phyloP scores from a whole-genome alignment of 64 coral and sea anemone genomes.

The Stylophora pistillata region DNA sequence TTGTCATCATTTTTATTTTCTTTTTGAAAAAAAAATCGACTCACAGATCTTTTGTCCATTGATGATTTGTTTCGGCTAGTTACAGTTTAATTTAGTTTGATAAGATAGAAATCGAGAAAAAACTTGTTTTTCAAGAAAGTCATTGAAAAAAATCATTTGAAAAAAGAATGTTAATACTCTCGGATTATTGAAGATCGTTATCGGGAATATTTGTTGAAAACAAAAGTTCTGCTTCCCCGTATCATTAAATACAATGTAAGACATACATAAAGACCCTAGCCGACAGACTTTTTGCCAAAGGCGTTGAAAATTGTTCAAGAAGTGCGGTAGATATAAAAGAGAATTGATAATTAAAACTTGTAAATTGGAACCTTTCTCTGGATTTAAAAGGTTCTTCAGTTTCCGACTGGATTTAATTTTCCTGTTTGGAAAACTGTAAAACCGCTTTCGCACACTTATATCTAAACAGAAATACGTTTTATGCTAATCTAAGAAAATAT shows the following conservation, averaged over 20 bases:
- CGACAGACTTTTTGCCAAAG: constrained; percentile 22
- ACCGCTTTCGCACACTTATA: not conserved
- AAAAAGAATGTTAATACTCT: constrained; percentile 24
- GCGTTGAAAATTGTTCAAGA: not conserved
- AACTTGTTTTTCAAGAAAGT: not conserved
- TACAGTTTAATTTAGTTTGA: not conserved
- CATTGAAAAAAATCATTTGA: constrained; percentile 3
- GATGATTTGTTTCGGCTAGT: not conserved
- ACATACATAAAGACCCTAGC: not conserved
- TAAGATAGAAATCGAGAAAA: not conserved
- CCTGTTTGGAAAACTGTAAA: not conserved
- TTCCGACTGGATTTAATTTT: not conserved
- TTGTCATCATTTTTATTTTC: not conserved
- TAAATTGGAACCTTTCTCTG: not conserved
- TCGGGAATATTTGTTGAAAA: not conserved
- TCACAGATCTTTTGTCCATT: not conserved
- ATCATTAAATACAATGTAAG: constrained; percentile 28
- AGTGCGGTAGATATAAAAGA: constrained; percentile 34
- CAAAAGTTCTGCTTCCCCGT: not conserved
- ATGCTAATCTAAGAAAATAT: not conserved
- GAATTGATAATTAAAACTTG: constrained; percentile 20
- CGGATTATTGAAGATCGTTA: not conserved
- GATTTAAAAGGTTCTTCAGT: not conserved
- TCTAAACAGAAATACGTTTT: not conserved
- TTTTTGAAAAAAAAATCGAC: not conserved